A percentile compares a stretch with the other conserved stretches of the same genome.
These are phyloP conservation scores for Perizoma flavofasciatum DNA, from an alignment of 2,888 invertebrate genomes.

Conservation along the genomic window DNA sequence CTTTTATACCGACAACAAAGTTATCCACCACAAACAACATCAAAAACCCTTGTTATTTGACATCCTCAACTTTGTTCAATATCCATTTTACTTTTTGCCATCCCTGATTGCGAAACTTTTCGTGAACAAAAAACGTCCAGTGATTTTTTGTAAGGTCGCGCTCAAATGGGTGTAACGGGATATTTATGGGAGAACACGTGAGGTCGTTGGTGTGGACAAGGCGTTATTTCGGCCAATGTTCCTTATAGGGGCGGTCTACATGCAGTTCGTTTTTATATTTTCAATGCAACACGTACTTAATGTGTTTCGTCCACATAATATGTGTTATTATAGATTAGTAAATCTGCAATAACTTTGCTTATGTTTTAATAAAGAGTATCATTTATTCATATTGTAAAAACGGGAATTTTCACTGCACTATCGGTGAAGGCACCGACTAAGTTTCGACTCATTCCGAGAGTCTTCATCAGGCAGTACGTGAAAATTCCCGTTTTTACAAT, in stretches of 20 bases:
- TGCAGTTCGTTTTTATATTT: neutral
- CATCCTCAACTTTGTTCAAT: constrained; percentile 36
- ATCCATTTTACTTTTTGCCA: constrained; percentile 55
- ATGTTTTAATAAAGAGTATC: no score
- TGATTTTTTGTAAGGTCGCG: constrained; percentile 58
- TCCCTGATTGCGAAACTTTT: constrained; percentile 71
- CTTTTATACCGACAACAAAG: constrained; percentile 4
- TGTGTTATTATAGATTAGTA: no score
- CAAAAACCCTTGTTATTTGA: constrained; percentile 26
- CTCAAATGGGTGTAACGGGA: constrained; percentile 63
- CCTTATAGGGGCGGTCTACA: constrained; percentile 48
- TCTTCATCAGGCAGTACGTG: no score
- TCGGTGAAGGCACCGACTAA: no score
- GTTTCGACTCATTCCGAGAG: no score
- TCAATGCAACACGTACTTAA: no score
- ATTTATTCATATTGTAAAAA: no score
- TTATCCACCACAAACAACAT: constrained; percentile 18
- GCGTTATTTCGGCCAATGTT: constrained; percentile 50
- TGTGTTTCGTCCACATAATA: no score
- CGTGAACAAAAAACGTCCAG: constrained; percentile 60
- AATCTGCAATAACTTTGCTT: no score
- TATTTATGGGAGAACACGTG: constrained; percentile 68
- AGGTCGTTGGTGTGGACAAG: constrained; percentile 59
- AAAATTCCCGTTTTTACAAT: no score
- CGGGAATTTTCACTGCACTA: no score